These are phyloP conservation scores for Andrena bucephala DNA, from an alignment of 2,888 invertebrate genomes.

Conservation along the genomic window DNA sequence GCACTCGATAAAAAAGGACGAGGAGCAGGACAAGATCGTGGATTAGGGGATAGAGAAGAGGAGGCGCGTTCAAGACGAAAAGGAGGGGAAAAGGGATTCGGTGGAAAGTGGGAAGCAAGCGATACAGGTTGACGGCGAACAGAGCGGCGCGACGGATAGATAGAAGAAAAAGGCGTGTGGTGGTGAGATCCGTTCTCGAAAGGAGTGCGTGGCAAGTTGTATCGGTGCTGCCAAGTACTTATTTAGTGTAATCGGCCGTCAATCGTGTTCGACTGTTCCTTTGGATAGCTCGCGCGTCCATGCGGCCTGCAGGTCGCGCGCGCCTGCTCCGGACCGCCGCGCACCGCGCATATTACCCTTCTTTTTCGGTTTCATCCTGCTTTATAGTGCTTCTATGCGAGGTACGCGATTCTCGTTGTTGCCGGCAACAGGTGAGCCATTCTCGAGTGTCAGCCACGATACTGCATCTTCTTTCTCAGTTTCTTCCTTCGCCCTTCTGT, in stretches of 20 bases:
- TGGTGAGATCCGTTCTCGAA: no score
- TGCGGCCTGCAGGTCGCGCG: conserved; percentile 21
- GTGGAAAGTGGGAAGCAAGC: neutral
- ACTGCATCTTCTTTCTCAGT: conserved; percentile 2
- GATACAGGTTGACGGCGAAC: neutral
- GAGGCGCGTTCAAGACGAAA: neutral
- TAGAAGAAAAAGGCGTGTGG: neutral
- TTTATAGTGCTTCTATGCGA: conserved; percentile 37
- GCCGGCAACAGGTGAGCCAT: conserved; percentile 72
- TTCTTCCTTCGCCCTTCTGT: neutral
- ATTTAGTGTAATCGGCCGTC: conserved; percentile 7
- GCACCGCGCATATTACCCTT: conserved; percentile 53
- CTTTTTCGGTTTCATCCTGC: conserved; percentile 46
- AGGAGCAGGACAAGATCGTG: neutral
- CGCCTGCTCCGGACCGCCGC: conserved; percentile 49
- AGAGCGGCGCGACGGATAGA: neutral
- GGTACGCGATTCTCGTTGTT: conserved; percentile 53
- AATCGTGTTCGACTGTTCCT: conserved; percentile 33
- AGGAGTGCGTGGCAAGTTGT: conserved; percentile 10
- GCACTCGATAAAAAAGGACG: no score
- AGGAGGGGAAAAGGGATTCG: neutral
- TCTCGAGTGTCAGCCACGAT: conserved; percentile 16
- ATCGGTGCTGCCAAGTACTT: neutral
- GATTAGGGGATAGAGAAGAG: neutral
- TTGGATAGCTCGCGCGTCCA: conserved; percentile 43